Evolutionary conservation across 2,888 invertebrate species (phyloP), one percentile per base, ranked within the genome.

Genomic region (Leucozona laternaria): DNA sequence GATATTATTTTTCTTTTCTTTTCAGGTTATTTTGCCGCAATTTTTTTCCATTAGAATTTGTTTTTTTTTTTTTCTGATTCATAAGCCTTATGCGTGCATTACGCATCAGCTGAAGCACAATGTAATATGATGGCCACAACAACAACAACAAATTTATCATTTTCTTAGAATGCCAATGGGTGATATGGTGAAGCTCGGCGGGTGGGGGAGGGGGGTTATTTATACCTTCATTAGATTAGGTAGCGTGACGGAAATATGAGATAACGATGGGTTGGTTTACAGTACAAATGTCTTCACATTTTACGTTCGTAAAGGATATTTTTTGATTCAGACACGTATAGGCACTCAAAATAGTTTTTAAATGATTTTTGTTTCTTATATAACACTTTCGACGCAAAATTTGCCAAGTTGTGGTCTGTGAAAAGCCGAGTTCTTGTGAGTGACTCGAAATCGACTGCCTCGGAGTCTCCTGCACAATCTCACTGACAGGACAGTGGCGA

Each of bases 171-270:
- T 75, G 86, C 86, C 86, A 64, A 82, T 78, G 86, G 86, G n/a
- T n/a, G n/a, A n/a, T n/a, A n/a, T n/a, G n/a, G n/a, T n/a, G n/a
- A n/a, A n/a, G n/a, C n/a, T n/a, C n/a, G n/a, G n/a, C n/a, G n/a
- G n/a, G n/a, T n/a, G n/a, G n/a, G 28, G 20, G 73, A 2, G 0
- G 66, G 77, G 78, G 71, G 85, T 86, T 64, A 86, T 86, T 86
- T 82, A 86, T 86, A 75, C 71, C 82, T 79, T 82, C 64, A 82
- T 86, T 82, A 82, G 84, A 84, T 86, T 82, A 86, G 82, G 86
- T 86, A 86, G 86, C 86, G 82, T 86, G 86, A 82, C 86, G 86
- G 82, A 86, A 82, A 73, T 78, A 43, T 86, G 64, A 71, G 86
- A 86, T 79, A 86, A 79, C 73, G 55, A 78, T 58, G 62, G 73